Base-by-base conservation (phyloP, 2,113 vertebrate species). In the Anser cygnoides region DNA sequence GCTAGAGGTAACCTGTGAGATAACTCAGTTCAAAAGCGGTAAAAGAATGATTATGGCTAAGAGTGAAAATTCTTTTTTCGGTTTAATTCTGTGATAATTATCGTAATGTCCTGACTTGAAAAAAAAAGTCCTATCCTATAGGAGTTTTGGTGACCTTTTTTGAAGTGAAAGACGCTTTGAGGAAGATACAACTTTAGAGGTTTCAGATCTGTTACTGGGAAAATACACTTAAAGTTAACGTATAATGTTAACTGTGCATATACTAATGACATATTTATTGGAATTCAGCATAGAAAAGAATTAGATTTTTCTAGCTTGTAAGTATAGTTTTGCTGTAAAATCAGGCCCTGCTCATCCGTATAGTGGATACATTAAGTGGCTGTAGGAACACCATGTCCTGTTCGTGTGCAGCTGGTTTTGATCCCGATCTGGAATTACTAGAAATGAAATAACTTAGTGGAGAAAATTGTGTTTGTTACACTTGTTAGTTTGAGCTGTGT, bases 321-420 rank as follows among this genome's bases (percentile, higher is more conserved):
- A 77, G 28, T 88, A n/a, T 31, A 67, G 52, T 84, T 89, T 25
- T 55, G 26, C 28, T 92, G 90, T 94, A 63, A n/a, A 92, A 92
- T 75, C 17, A 75, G 41, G 28, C 10, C 33, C n/a, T 87, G 12
- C 46, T 84, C 10, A 4, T 84, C 90, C 65, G 46, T 81, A 11
- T 2, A 72, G 41, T 19, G 81, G 44, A 46, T 78, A 14, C 28
- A 89, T 83, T 41, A 67, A 75, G 43, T 55, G 20, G 59, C 31
- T 37, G 21, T 74, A 63, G 57, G 61, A 87, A 78, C 76, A 77
- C 89, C 13, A 6, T 50, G 46, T 87, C 49, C 73, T 89, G 28
- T 90, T 85, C 52, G 23, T 1, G 0, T 89, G 57, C 61, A 63
- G 29, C 79, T 81, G 66, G 3, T 92, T 95, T 94, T 72, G 43